Conservation (phyloP, 2,888 invertebrate species). For the Ethmia dodecea region DNA sequence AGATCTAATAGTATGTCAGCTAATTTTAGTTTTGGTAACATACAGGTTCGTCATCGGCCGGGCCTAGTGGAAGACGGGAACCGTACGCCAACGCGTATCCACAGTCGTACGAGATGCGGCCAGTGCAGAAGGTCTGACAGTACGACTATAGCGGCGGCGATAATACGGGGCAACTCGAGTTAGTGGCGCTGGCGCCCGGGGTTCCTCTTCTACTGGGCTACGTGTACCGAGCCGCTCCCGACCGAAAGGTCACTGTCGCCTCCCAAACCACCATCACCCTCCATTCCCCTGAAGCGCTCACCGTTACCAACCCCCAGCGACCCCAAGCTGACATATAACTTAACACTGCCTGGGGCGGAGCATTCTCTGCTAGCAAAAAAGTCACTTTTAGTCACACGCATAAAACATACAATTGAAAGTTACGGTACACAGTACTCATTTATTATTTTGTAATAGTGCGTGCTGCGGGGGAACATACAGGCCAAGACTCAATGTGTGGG, state of each 20-base stretch:
- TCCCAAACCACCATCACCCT: conserved; percentile 67
- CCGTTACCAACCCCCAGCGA: conserved; percentile 34
- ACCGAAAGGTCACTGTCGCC: conserved; percentile 41
- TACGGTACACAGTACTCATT: too few species aligned
- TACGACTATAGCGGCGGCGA: conserved; percentile 40
- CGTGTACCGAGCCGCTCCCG: conserved; percentile 41
- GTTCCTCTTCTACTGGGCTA: conserved; percentile 62
- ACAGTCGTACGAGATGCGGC: conserved; percentile 85
- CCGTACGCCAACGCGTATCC: conserved; percentile 86
- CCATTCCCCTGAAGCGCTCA: conserved; percentile 54
- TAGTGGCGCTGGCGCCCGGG: conserved; percentile 59
- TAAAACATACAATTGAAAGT: too few species aligned
- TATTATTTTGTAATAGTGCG: too few species aligned
- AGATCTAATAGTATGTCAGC: too few species aligned
- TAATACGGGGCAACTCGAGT: conserved; percentile 33
- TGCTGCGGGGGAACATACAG: too few species aligned
- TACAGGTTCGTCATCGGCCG: conserved; percentile 51
- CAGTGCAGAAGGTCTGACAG: conserved; percentile 80
- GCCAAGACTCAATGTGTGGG: too few species aligned
- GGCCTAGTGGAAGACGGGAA: conserved; percentile 74
- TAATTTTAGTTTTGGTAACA: too few species aligned
- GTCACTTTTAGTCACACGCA: too few species aligned
- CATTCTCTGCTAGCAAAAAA: too few species aligned
- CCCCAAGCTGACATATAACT: conserved; percentile 29
- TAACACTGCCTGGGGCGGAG: too few species aligned